Evolutionary conservation across 2,797 vertebrate genomes (phyloP).

Genomic region (Sciurus vulgaris): DNA sequence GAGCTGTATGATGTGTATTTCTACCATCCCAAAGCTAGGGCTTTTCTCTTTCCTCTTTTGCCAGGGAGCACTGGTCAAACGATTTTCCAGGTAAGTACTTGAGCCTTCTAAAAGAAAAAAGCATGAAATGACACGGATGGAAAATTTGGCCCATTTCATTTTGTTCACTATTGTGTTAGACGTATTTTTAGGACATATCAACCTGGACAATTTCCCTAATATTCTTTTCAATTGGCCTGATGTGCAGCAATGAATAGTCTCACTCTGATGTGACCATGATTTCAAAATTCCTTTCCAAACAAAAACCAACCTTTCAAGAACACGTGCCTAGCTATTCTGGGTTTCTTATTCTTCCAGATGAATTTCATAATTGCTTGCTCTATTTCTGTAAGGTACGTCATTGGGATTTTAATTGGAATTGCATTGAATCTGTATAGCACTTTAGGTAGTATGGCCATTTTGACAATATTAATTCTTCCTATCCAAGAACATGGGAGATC

Average conservation of each 20-base stretch:
- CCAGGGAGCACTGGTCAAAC: slow-evolving; percentile 75
- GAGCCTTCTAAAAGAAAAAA: slow-evolving; percentile 68
- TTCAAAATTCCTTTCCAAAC: slow-evolving; percentile 76
- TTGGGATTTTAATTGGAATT: no score
- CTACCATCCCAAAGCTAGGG: slow-evolving; percentile 60
- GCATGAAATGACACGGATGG: slow-evolving; percentile 53
- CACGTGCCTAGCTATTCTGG: slow-evolving; percentile 73
- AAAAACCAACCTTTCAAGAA: slow-evolving; percentile 85
- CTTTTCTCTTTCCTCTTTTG: slow-evolving; percentile 60
- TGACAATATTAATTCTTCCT: no score
- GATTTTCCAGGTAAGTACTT: slow-evolving; percentile 74
- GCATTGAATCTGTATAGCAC: no score
- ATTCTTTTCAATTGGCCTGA: slow-evolving; percentile 85
- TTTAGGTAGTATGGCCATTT: no score
- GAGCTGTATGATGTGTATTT: neutral
- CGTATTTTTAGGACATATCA: slow-evolving; percentile 86
- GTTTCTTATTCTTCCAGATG: no score
- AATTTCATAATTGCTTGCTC: no score
- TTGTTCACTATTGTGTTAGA: slow-evolving; percentile 70
- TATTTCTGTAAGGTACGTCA: no score
- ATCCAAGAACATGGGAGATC: no score
- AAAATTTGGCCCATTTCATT: slow-evolving; percentile 50
- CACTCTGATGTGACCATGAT: slow-evolving; percentile 85
- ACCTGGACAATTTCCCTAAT: slow-evolving; percentile 83
- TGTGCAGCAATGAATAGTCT: slow-evolving; percentile 83